Percentiles rank a stretch among this genome's conserved stretches.
Conservation (phyloP, 2,113 vertebrate genomes). For the Rhombomys opimus region DNA sequence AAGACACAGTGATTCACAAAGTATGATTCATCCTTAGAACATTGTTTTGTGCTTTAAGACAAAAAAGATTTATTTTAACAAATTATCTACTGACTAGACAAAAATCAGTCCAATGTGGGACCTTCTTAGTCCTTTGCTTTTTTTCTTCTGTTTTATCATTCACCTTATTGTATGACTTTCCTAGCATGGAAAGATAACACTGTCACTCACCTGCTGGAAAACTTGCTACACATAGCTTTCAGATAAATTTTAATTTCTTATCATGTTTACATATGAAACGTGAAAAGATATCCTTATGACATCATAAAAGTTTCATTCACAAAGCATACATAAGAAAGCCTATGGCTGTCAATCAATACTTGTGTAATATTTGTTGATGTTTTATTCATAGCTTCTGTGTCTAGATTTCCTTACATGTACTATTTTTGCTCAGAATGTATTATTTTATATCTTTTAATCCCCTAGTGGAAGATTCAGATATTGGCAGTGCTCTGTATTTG, state of each 20-base stretch:
- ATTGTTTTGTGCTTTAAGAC: not conserved
- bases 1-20: not conserved
- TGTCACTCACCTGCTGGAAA: not conserved
- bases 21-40: not conserved
- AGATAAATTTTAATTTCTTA: constrained; percentile 51
- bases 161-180: not conserved
- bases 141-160: not conserved
- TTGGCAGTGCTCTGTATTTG: constrained; percentile 57
- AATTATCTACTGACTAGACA: not conserved
- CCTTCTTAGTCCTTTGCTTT: not conserved
- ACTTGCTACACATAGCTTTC: not conserved
- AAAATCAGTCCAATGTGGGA: not conserved
- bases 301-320: constrained; percentile 71
- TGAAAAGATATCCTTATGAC: constrained; percentile 51
- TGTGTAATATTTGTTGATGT: constrained; percentile 53
- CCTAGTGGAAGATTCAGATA: constrained; percentile 47
- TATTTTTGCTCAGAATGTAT: constrained; percentile 63
- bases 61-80: not conserved
- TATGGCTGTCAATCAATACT: constrained; percentile 42
- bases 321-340: constrained; percentile 3
- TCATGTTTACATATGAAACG: constrained; percentile 12
- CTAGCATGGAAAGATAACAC: not conserved
- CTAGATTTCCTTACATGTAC: constrained; percentile 52
- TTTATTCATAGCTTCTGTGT: constrained; percentile 68
- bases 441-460: constrained; percentile 71